These are phyloP conservation scores for Asbolus verrucosus DNA, from an alignment of 1,140 invertebrate genomes.

Conservation along the genomic window DNA sequence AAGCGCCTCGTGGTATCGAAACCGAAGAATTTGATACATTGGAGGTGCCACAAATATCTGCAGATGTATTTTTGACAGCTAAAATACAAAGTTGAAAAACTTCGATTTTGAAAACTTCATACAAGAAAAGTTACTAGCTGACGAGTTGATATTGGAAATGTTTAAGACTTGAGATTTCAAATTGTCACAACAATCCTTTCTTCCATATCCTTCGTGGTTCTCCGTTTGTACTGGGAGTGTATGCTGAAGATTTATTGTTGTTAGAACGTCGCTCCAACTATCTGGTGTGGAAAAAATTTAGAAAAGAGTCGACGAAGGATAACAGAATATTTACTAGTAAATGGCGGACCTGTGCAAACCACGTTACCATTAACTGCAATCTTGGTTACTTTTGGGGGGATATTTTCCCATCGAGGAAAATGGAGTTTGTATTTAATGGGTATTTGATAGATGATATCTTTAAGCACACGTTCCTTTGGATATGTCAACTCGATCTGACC, in stretches of 20 bases:
- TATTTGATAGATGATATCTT: conserved; percentile 54
- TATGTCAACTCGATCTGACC: conserved; percentile 56
- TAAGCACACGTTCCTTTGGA: conserved; percentile 51
- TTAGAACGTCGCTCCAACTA: background rate
- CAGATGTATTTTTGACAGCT: background rate
- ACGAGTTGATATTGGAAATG: background rate
- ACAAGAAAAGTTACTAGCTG: too few species aligned
- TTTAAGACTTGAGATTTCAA: too few species aligned
- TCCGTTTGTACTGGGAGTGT: background rate
- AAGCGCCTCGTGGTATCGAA: conserved; percentile 63
- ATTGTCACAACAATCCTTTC: background rate
- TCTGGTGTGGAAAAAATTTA: too few species aligned
- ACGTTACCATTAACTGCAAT: conserved; percentile 59
- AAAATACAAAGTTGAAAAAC: background rate
- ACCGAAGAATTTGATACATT: conserved; percentile 61
- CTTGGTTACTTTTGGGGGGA: conserved; percentile 60
- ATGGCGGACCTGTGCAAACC: conserved; percentile 58
- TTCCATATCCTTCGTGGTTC: too few species aligned
- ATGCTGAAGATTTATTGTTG: background rate
- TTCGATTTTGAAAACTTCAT: too few species aligned
- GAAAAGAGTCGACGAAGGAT: too few species aligned
- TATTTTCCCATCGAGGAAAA: conserved; percentile 58
- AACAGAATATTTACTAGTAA: too few species aligned
- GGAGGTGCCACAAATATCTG: conserved; percentile 59
- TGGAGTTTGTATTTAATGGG: conserved; percentile 59